These are phyloP conservation scores for Ornithoptera priamus DNA, from an alignment of 2,888 invertebrate species.

Conservation along the genomic window DNA sequence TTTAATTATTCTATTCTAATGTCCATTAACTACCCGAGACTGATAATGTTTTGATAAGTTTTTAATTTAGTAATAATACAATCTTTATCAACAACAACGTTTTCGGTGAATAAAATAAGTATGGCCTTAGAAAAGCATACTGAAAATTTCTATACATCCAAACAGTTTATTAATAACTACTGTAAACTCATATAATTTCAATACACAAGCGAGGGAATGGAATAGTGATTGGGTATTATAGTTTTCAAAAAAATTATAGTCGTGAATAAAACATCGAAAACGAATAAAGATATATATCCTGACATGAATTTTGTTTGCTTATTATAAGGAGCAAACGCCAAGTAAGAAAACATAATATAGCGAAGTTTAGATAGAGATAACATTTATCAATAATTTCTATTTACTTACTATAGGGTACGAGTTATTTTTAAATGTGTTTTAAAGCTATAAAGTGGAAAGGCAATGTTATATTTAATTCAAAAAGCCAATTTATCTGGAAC, in stretches of 20 bases:
- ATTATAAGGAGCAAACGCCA: too few species aligned
- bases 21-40: conserved; percentile 13
- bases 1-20: conserved; percentile 28
- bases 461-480: background rate
- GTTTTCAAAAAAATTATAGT: too few species aligned
- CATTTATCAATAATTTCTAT: too few species aligned
- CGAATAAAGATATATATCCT: too few species aligned
- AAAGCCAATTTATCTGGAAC: conserved; percentile 12
- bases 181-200: background rate
- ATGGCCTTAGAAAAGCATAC: background rate
- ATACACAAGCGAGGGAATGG: background rate
- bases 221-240: too few species aligned
- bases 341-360: too few species aligned
- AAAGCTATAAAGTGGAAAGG: background rate
- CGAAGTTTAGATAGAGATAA: too few species aligned
- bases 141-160: background rate
- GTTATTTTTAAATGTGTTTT: background rate
- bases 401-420: too few species aligned
- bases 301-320: too few species aligned
- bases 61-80: background rate
- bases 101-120: too few species aligned
- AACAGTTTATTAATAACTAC: too few species aligned
- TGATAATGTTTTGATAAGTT: conserved; percentile 11
- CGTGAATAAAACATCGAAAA: too few species aligned
- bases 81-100: background rate